These are phyloP conservation scores for Calidris pygmaea DNA, from an alignment of 2,113 vertebrate genomes.

Conservation along the genomic window DNA sequence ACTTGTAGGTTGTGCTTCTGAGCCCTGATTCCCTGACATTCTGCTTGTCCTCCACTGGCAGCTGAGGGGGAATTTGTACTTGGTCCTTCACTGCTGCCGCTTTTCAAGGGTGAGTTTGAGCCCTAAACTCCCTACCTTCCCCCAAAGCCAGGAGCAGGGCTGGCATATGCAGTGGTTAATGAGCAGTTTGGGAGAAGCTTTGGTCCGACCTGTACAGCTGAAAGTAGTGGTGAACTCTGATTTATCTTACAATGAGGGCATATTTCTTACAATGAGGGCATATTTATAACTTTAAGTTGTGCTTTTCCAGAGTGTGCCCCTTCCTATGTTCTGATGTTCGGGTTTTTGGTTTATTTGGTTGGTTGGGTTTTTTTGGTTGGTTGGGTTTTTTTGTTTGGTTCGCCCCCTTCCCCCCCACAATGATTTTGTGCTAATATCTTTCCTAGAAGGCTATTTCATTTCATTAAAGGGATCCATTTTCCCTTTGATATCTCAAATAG, in stretches of 20 bases:
- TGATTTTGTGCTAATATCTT: background rate
- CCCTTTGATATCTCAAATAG: background rate
- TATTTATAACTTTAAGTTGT: background rate
- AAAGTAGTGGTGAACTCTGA: background rate
- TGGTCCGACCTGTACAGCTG: background rate
- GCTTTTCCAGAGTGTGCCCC: background rate
- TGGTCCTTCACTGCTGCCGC: background rate
- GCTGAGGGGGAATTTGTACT: too few species aligned
- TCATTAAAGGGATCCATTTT: background rate
- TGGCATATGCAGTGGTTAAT: rapidly evolving
- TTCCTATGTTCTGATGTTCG: background rate
- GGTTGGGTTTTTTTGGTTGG: too few species aligned
- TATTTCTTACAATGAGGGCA: background rate
- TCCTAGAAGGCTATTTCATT: background rate
- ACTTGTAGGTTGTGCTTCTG: background rate
- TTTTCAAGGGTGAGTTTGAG: background rate
- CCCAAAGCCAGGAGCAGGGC: background rate
- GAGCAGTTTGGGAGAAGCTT: background rate
- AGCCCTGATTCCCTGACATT: background rate
- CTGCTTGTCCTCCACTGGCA: background rate
- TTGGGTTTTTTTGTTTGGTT: background rate
- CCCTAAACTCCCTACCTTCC: background rate
- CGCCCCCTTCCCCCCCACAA: background rate
- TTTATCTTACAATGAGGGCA: background rate
- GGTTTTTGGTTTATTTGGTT: background rate